Evolutionary conservation across 1,140 invertebrate species (phyloP).

Genomic region (Zaprionus camerounensis): DNA sequence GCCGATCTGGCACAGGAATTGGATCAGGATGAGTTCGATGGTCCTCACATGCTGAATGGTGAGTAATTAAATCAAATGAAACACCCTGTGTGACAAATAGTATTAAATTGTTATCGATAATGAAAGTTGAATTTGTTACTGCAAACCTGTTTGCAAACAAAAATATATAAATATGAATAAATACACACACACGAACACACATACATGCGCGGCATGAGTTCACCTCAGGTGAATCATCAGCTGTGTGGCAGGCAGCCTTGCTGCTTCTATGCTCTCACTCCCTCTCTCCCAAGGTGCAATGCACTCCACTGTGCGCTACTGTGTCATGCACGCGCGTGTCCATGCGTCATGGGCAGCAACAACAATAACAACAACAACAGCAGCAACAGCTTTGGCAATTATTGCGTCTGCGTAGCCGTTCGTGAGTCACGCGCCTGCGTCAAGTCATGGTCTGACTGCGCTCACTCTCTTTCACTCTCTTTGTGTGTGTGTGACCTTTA

Average conservation of each 20-base stretch:
- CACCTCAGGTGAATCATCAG: constrained; percentile 47
- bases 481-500: constrained; percentile 22
- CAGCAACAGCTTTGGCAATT: constrained; percentile 26
- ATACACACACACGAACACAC: background rate
- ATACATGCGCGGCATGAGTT: constrained; percentile 3
- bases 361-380: constrained; percentile 21
- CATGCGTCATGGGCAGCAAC: constrained; percentile 38
- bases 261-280: constrained; percentile 20
- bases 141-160: background rate
- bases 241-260: constrained; percentile 19
- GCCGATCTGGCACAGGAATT: constrained; percentile 89
- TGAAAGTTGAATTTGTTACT: background rate
- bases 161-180: background rate
- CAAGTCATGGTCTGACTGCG: constrained; percentile 6
- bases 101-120: background rate
- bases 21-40: constrained; percentile 91
- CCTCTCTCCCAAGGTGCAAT: constrained; percentile 34
- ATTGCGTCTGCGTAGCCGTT: constrained; percentile 46
- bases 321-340: constrained; percentile 29
- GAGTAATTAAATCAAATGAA: constrained; percentile 28
- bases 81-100: constrained; percentile 1
- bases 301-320: constrained; percentile 21
- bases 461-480: constrained; percentile 8
- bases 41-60: constrained; percentile 87
- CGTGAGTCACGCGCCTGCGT: constrained; percentile 38